phyloP scores from a whole-genome alignment of 2,888 invertebrate genomes.

The Drosophila neotestacea region DNA sequence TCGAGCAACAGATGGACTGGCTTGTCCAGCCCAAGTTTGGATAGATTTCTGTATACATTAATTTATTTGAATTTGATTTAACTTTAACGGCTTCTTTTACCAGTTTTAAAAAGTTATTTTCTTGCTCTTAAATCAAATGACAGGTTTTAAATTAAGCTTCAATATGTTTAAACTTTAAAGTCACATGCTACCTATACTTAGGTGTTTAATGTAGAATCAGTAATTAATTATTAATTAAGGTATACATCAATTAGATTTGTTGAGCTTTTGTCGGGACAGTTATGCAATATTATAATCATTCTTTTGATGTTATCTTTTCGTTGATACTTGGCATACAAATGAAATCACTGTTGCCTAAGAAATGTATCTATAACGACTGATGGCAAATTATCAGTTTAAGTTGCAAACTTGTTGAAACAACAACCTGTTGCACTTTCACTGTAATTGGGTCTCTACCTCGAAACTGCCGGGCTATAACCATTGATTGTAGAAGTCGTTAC shows the following conservation, averaged over 20 bases:
- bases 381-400: slow-evolving; percentile 8
- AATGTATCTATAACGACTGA: slow-evolving; percentile 4
- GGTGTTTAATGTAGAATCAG: background rate
- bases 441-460: slow-evolving; percentile 33
- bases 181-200: slow-evolving; percentile 8
- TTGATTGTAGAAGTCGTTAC: slow-evolving; percentile 31
- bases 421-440: slow-evolving; percentile 51
- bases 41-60: background rate
- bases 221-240: background rate
- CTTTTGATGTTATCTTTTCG: background rate
- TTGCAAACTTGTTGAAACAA: slow-evolving; percentile 22
- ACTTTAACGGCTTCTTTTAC: background rate
- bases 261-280: background rate
- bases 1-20: slow-evolving; percentile 4
- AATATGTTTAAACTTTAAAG: background rate
- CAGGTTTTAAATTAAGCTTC: background rate
- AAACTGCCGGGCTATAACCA: slow-evolving; percentile 1
- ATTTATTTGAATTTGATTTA: background rate
- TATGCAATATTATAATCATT: background rate
- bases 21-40: background rate
- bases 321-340: background rate
- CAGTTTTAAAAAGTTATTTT: background rate
- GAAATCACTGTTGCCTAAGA: slow-evolving; percentile 6
- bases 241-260: background rate
- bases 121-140: slow-evolving; percentile 2